A percentile compares a stretch with the other conserved stretches of the same genome.
phyloP scores from a whole-genome alignment of 92 coral and sea anemone genomes.

The Meandrina meandrites region DNA sequence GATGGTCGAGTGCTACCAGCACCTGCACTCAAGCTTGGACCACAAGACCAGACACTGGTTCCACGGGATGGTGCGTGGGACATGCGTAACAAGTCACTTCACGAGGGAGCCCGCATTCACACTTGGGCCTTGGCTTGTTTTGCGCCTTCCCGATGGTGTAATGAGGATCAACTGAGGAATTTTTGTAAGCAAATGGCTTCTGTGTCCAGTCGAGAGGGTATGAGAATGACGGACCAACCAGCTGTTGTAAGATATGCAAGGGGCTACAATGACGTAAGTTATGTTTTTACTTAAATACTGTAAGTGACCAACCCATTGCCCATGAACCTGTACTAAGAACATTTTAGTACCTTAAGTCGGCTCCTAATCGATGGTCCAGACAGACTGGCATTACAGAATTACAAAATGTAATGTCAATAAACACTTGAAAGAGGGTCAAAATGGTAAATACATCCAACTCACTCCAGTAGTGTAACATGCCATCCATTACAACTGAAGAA shows the following conservation, averaged over 20 bases:
- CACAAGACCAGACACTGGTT: conserved; percentile 33
- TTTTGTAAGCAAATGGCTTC: conserved; percentile 55
- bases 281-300: background rate
- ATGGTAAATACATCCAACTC: no score
- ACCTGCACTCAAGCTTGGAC: conserved; percentile 74
- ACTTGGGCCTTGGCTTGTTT: conserved; percentile 87
- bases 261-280: conserved; percentile 35
- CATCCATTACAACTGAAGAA: no score
- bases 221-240: conserved; percentile 57
- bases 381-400: no score
- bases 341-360: no score
- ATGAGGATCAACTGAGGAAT: conserved; percentile 25
- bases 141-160: conserved; percentile 36
- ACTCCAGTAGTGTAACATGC: no score
- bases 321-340: background rate
- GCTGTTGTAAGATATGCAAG: conserved; percentile 45
- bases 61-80: conserved; percentile 93
- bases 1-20: conserved; percentile 84
- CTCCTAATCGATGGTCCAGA: no score
- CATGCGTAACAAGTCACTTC: conserved; percentile 62
- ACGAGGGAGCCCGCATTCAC: conserved; percentile 46
- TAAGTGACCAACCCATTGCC: background rate
- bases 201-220: conserved; percentile 70
- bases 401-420: no score
- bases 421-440: no score